Evolutionary conservation across 2,888 invertebrate genomes (phyloP).

Genomic region (Andrena marginata): DNA sequence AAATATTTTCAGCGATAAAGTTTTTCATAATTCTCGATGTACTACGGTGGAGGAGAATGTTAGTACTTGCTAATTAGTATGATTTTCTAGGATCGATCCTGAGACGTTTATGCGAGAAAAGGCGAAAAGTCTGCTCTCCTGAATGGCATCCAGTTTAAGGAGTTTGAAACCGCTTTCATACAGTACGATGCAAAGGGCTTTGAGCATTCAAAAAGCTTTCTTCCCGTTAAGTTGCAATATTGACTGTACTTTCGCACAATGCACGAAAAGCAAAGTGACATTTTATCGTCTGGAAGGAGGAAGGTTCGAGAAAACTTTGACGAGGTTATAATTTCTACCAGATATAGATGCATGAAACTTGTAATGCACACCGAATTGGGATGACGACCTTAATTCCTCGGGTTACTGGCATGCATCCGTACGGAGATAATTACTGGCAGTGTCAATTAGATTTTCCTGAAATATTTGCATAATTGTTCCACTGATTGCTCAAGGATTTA

Average conservation of each 20-base stretch:
- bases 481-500: background rate
- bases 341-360: too few relatives aligned
- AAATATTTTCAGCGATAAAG: too few relatives aligned
- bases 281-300: background rate
- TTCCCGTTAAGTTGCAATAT: constrained; percentile 1
- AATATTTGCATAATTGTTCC: background rate
- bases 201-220: constrained; percentile 1
- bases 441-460: background rate
- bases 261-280: background rate
- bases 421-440: too few relatives aligned
- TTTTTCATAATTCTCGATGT: background rate
- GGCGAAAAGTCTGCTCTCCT: background rate
- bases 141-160: background rate
- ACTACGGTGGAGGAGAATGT: background rate
- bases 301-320: background rate
- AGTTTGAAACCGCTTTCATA: background rate
- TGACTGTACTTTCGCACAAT: background rate
- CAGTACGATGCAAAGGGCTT: background rate
- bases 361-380: background rate
- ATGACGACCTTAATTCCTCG: too few relatives aligned
- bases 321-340: background rate
- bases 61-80: background rate
- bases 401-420: too few relatives aligned
- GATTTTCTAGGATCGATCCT: background rate
- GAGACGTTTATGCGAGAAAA: background rate